Base-by-base conservation (phyloP, 1,140 invertebrate species). In the Drosophila azteca region DNA sequence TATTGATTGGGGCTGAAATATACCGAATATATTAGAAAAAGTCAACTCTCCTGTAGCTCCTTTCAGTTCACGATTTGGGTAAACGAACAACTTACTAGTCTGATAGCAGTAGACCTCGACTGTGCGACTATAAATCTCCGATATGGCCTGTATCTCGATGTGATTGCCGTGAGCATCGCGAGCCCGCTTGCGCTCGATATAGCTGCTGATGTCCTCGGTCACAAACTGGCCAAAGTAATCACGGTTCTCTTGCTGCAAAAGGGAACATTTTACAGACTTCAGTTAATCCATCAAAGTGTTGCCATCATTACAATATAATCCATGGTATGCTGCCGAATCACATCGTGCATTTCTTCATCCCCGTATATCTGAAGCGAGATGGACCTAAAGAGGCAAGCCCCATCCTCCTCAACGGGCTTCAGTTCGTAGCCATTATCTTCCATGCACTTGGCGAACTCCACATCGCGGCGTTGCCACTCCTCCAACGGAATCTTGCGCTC, bases 181-280 rank as follows among this genome's bases (percentile, higher is more conserved):
- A 62, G 94, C 93, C 7, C 96, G 93, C 92, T 97, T 97, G 20
- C 97, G 93, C 87, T 94, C 94, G 13, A 98, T 94, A 87, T 98
- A 98, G 20, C 94, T 95, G 52, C 94, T 95, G 91, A 98, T 97
- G 92, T 98, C 97, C 92, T 98, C 97, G 2, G 97, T 98, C 15
- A 98, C 95, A 93, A 97, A 98, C 79, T 97, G 96, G n/a, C 95
- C 96, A 92, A 97, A 98, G 83, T 97, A 97, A 91, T 98, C 97
- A 48, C 94, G 93, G 92, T 98, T 98, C 87, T 96, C 95, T 26
- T 87, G 81, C 90, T 91, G 61, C 6, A 76, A 49, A 20, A 20
- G 24, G 8, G 9, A 45, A 2, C 9, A 20, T 3, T 29, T 4
- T 26, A 13, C 13, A 6, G 11, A 3, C 4, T 15, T 0, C 35